Evolutionary conservation across 1,140 invertebrate genomes (phyloP).

Genomic region (Drosophila seguyi): DNA sequence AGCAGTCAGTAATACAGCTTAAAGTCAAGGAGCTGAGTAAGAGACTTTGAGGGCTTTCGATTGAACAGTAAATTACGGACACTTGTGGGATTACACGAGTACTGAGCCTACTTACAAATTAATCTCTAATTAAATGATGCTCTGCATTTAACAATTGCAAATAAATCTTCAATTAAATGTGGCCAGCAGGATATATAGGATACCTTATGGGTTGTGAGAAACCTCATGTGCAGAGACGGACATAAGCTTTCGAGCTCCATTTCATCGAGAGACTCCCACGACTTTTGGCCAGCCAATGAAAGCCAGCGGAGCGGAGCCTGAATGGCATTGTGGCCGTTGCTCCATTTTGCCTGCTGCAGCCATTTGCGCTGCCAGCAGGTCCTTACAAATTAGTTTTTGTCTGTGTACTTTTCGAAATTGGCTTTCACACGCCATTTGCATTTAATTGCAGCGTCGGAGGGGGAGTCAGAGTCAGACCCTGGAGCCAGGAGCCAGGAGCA

Average conservation of each 20-base stretch:
- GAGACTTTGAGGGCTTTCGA: background rate
- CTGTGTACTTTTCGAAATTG: conserved; percentile 80
- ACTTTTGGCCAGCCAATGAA: conserved; percentile 64
- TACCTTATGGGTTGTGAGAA: background rate
- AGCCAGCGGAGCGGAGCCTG: conserved; percentile 57
- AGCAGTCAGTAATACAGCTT: background rate
- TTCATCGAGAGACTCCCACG: conserved; percentile 44
- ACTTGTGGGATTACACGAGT: conserved; percentile 1
- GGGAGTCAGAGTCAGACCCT: background rate
- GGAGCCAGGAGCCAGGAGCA: background rate
- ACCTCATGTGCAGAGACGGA: conserved; percentile 12
- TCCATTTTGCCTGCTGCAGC: background rate
- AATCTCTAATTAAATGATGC: conserved; percentile 8
- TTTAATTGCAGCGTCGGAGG: conserved; percentile 64
- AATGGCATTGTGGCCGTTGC: conserved; percentile 46
- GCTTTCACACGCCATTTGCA: conserved; percentile 82
- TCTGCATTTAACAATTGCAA: background rate
- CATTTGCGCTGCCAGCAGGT: conserved; percentile 7
- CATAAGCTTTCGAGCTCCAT: conserved; percentile 34
- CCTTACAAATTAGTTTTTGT: conserved; percentile 74
- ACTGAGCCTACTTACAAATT: background rate
- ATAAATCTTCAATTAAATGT: conserved; percentile 5
- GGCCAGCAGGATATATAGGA: background rate
- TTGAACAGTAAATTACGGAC: background rate
- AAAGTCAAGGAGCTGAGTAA: background rate